Base-by-base conservation (phyloP, 1,140 invertebrate species). In the Hycleus phaleratus region DNA sequence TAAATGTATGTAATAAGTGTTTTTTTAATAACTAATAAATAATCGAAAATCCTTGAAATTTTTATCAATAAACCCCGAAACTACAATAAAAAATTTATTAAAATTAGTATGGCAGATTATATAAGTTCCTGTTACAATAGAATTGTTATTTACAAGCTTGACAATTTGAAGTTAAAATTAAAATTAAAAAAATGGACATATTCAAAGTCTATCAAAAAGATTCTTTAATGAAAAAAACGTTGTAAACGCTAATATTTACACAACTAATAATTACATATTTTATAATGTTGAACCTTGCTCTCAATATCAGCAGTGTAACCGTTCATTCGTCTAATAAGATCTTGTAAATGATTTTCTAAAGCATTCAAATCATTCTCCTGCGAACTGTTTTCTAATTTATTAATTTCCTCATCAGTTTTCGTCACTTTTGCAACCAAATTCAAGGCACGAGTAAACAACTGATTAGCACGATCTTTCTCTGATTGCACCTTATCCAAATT, bases 331-430 rank as follows among this genome's bases (percentile, higher is more conserved):
- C 62, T 71, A 60, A 78, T 76, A 65, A 78, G 62, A 51, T 63
- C 64, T 61, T 76, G 69, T 62, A 78, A 71, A 46, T 64, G 43
- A 24, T 56, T 46, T 43, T 75, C 53, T 56, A 73, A 58, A 54
- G 53, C 46, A 59, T 69, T 54, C 59, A 74, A 51, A 54, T 68
- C 55, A 58, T 69, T 32, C 61, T 72, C 62, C 60, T 73, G 64
- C 64, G 73, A 54, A 12, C 73, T 63, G 58, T 74, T 71, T 68
- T 73, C 45, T 59, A 77, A 39, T 65, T 74, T 65, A 50, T 71
- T 49, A 59, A 73, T 67, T 32, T 63, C 60, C 18, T 64, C 63
- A 44, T 64, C 55, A 18, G 62, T 65, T 47, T 63, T 62, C 7
- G 59, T 70, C 12, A 73, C 66, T 56, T 64, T 71, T 3, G 57